Conservation (phyloP, 2,797 vertebrate genomes). For the Dendrocincla tyrannina region DNA sequence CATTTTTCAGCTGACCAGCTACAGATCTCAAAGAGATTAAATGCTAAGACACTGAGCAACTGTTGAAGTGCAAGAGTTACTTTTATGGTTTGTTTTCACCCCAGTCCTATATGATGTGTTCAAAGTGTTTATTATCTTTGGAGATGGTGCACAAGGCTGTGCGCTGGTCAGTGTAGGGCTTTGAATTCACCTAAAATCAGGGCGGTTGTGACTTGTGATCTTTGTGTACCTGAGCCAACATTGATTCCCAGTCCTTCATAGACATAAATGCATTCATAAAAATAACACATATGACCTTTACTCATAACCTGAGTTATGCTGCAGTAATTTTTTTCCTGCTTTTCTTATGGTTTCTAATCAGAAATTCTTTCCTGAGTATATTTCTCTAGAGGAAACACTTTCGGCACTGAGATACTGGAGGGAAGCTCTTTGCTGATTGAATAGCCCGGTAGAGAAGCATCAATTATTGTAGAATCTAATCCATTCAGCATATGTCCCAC, state of each 20-base stretch:
- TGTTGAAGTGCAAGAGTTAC: background rate
- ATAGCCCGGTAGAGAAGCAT: background rate
- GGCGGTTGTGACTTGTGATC: background rate
- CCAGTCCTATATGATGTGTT: background rate
- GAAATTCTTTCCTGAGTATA: background rate
- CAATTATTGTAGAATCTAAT: background rate
- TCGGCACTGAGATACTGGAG: background rate
- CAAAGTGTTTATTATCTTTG: background rate
- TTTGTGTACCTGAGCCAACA: background rate
- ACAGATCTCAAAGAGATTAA: background rate
- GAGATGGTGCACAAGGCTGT: background rate
- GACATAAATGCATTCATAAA: background rate
- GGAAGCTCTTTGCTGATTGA: background rate
- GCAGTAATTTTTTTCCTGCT: background rate
- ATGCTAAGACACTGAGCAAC: background rate
- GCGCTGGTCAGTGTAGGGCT: background rate
- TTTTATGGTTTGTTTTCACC: background rate
- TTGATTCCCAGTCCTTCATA: background rate
- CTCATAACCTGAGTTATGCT: background rate
- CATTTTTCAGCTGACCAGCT: background rate
- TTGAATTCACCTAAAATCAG: background rate
- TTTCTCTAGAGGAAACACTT: background rate
- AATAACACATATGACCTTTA: accelerated
- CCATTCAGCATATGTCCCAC: background rate
- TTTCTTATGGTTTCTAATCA: background rate